phyloP scores from a whole-genome alignment of 2,797 vertebrate species.

The Acanthornis magna region DNA sequence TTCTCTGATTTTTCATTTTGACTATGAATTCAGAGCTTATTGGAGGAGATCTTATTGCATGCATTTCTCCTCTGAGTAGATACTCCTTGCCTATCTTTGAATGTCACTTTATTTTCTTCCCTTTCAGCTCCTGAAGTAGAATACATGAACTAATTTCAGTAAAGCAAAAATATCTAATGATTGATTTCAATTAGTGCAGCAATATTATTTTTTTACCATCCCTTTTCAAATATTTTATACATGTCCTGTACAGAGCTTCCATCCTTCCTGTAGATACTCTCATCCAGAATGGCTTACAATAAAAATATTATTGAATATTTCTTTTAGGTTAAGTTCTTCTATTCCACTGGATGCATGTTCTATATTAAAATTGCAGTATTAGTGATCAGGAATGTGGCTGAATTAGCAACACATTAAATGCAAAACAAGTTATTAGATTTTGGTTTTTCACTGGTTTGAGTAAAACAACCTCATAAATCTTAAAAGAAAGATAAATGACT shows the following conservation, averaged over 20 bases:
- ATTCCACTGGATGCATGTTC: not conserved
- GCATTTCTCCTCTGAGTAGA: not conserved
- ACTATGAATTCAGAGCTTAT: not conserved
- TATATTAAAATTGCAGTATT: not conserved
- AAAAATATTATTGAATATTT: not conserved
- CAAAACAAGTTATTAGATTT: constrained; percentile 20
- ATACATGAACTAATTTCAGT: not conserved
- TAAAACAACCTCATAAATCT: constrained; percentile 55
- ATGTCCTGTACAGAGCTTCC: not conserved
- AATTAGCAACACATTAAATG: constrained; percentile 23
- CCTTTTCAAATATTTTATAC: not conserved
- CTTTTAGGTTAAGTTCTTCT: not conserved
- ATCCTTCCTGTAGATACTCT: not conserved
- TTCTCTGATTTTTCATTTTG: not conserved
- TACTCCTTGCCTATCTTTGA: not conserved
- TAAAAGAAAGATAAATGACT: constrained; percentile 49
- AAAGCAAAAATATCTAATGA: not conserved
- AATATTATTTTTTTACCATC: not conserved
- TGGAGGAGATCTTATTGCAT: not conserved
- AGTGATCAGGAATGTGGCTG: not conserved
- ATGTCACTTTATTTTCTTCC: not conserved
- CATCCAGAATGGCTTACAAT: not conserved
- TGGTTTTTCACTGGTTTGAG: constrained; percentile 16
- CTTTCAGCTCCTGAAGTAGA: not conserved
- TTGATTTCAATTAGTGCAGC: not conserved